Conservation (phyloP, 2,797 vertebrate species). For the Lateolabrax maculatus region DNA sequence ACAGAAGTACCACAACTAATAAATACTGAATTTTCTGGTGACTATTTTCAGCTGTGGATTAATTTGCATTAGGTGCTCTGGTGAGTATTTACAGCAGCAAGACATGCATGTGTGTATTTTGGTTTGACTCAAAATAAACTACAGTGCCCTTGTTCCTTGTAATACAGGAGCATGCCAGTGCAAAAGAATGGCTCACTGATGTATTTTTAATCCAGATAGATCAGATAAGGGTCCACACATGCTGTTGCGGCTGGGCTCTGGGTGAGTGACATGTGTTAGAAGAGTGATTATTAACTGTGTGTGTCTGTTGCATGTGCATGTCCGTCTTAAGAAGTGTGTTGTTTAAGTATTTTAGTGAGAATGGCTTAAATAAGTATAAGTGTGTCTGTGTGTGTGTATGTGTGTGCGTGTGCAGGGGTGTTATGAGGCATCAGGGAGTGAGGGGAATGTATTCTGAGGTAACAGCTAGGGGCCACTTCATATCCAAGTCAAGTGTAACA, state of each 20-base stretch:
- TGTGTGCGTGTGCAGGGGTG: not conserved
- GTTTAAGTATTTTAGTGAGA: not conserved
- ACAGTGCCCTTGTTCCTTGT: not conserved
- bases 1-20: not conserved
- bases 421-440: slow-evolving; percentile 36
- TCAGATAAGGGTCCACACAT: slow-evolving; percentile 13
- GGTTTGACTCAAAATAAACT: not conserved
- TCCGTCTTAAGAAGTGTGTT: not conserved
- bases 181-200: not conserved
- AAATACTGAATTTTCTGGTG: not conserved
- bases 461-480: slow-evolving; percentile 48
- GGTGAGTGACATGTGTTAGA: not conserved
- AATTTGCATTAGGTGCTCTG: not conserved
- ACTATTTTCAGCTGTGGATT: not conserved
- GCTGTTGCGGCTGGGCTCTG: not conserved
- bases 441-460: slow-evolving; percentile 21
- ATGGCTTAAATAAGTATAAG: not conserved
- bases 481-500: slow-evolving; percentile 37
- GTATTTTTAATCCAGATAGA: slow-evolving; percentile 3
- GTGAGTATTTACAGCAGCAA: not conserved
- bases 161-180: not conserved
- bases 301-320: not conserved
- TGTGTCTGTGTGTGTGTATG: not conserved
- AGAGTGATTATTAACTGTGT: not conserved
- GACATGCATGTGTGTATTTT: not conserved